Evolutionary conservation across 2,888 invertebrate species (phyloP).

Genomic region (Eupithecia vulgata): DNA sequence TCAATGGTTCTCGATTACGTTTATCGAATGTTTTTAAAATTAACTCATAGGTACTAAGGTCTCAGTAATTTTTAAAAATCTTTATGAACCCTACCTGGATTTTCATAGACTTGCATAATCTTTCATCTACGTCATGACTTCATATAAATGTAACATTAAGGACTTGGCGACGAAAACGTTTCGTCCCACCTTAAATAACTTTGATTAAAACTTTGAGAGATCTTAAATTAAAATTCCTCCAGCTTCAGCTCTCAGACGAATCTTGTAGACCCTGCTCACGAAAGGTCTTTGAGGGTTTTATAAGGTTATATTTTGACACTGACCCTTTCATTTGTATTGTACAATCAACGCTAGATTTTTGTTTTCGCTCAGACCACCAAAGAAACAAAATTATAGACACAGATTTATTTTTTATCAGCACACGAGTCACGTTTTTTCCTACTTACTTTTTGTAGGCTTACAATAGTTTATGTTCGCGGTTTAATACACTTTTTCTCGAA

Average conservation of each 20-base stretch:
- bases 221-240: constrained; percentile 58
- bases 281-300: constrained; percentile 55
- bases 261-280: constrained; percentile 73
- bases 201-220: constrained; percentile 52
- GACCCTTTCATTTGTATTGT: neutral
- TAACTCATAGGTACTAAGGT: no score
- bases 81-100: neutral
- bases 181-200: constrained; percentile 42
- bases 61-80: neutral
- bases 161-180: constrained; percentile 10
- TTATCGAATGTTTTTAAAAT: no score
- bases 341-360: neutral
- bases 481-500: neutral
- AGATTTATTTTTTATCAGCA: neutral
- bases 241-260: constrained; percentile 63
- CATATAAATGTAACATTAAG: constrained; percentile 22
- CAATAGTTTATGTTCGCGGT: neutral
- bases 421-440: neutral
- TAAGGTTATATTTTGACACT: constrained; percentile 22
- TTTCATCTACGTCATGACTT: neutral
- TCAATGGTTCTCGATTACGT: no score
- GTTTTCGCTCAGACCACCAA: neutral
- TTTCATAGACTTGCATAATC: neutral
- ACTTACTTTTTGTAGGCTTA: neutral
- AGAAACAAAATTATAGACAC: neutral